phyloP scores from a whole-genome alignment of 2,888 invertebrate species.

The Stratiomys singularior region DNA sequence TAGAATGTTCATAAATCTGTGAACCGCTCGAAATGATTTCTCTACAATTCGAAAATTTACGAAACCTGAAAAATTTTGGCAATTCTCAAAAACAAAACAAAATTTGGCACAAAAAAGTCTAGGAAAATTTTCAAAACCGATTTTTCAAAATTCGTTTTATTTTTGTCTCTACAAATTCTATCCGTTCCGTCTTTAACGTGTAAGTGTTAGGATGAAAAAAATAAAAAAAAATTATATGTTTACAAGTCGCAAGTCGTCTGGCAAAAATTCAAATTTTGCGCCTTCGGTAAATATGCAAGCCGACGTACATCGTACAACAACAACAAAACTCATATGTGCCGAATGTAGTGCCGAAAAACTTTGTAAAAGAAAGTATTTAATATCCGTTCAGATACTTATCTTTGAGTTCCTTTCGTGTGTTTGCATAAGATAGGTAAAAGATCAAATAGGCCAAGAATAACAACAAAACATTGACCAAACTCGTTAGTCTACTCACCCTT shows the following conservation, averaged over 20 bases:
- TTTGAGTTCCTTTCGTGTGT: background rate
- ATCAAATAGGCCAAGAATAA: background rate
- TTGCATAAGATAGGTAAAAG: background rate
- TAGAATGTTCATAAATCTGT: too few relatives aligned
- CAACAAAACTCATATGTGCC: background rate
- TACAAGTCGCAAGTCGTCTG: constrained; percentile 7
- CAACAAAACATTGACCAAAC: background rate
- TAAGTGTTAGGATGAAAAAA: constrained; percentile 25
- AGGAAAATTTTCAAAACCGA: background rate
- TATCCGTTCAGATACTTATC: background rate
- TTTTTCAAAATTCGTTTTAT: constrained; percentile 23
- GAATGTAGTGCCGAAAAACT: background rate
- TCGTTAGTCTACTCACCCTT: constrained; percentile 8
- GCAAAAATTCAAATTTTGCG: constrained; percentile 14
- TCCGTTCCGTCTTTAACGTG: background rate
- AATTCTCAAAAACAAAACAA: background rate
- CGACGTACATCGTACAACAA: background rate
- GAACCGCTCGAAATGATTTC: too few relatives aligned
- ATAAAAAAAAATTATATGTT: constrained; percentile 46
- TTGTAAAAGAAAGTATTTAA: background rate
- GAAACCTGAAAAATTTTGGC: background rate
- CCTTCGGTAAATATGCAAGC: background rate
- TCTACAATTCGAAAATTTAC: too few relatives aligned
- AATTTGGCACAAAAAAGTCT: too few relatives aligned
- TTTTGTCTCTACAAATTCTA: background rate